phyloP scores from a whole-genome alignment of 2,797 vertebrate genomes.

The Spinibarbus caldwelli region DNA sequence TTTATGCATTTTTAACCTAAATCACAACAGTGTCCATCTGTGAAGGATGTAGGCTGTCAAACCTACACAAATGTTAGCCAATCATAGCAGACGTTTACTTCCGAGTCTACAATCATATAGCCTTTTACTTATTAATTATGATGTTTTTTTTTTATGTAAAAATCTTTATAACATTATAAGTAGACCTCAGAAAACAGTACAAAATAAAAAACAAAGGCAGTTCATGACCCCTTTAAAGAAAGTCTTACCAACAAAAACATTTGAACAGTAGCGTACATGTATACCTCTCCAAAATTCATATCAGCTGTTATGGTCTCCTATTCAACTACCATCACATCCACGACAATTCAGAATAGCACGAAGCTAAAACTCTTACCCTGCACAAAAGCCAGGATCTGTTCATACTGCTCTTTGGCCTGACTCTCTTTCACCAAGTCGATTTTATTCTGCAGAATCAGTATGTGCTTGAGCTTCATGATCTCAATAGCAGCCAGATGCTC shows the following conservation, averaged over 20 bases:
- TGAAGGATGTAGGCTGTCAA: too few relatives aligned
- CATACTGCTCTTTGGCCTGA: slow-evolving; percentile 98
- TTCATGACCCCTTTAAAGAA: too few relatives aligned
- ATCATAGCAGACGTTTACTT: too few relatives aligned
- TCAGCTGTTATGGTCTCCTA: not conserved
- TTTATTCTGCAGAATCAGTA: slow-evolving; percentile 99
- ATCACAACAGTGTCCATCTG: too few relatives aligned
- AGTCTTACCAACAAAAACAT: not conserved
- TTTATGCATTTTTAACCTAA: too few relatives aligned
- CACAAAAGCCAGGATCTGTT: slow-evolving; percentile 98
- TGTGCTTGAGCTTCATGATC: slow-evolving; percentile 99
- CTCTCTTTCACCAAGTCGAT: slow-evolving; percentile 99
- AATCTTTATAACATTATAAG: too few relatives aligned
- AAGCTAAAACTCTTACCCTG: slow-evolving; percentile 82
- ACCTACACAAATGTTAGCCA: too few relatives aligned
- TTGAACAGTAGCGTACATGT: not conserved
- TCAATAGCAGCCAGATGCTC: slow-evolving; percentile 98
- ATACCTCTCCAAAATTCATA: not conserved
- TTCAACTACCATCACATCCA: not conserved
- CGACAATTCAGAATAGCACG: not conserved
- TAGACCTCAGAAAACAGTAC: too few relatives aligned
- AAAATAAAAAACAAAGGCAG: too few relatives aligned
- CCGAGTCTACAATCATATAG: too few relatives aligned
- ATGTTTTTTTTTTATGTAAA: too few relatives aligned
- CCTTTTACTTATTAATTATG: too few relatives aligned